Base-by-base conservation (phyloP, 1,140 invertebrate genomes). In the Artemia franciscana region DNA sequence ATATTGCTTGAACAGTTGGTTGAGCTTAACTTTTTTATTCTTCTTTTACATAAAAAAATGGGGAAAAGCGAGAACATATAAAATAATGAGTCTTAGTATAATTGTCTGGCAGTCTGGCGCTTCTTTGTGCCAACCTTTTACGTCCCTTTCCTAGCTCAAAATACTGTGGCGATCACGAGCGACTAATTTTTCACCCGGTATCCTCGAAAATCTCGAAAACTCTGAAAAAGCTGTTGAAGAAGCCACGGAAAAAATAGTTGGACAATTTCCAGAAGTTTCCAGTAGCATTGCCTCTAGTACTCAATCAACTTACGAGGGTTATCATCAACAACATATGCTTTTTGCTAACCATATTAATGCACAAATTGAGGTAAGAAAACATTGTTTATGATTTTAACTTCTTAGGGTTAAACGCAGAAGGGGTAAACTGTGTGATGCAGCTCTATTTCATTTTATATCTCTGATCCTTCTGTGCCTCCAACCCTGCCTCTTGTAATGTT, bases 101-200 rank as follows among this genome's bases (percentile, higher is more conserved):
- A n/a, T n/a, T n/a, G n/a, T n/a, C n/a, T n/a, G n/a, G n/a, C n/a
- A n/a, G n/a, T n/a, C n/a, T n/a, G n/a, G 72, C 71, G 51, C 24
- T 15, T 12, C 59, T 57, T 51, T 28, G 60, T 26, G 12, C 56
- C 7, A 61, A 25, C 27, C 56, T 51, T n/a, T 63, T 60, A 62
- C 58, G 67, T 60, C 30, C 63, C 66, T 63, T 67, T 69, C 70
- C 26, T 71, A 82, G 78, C 74, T 97, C 58, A 76, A 95, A 21
- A 87, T 84, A 60, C 75, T 97, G 9, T 98, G 93, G 93, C 91
- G 95, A 72, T 89, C 88, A 61, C 95, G 96, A 74, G 84, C 84
- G 64, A 92, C 93, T 75, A 95, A 95, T 74, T 91, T 96, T 71
- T 83, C 85, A 69, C 76, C 81, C 56, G 79, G 80, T 2, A 86